Base-by-base conservation (phyloP, 1,140 invertebrate species). In the Palaemon carinicauda region DNA sequence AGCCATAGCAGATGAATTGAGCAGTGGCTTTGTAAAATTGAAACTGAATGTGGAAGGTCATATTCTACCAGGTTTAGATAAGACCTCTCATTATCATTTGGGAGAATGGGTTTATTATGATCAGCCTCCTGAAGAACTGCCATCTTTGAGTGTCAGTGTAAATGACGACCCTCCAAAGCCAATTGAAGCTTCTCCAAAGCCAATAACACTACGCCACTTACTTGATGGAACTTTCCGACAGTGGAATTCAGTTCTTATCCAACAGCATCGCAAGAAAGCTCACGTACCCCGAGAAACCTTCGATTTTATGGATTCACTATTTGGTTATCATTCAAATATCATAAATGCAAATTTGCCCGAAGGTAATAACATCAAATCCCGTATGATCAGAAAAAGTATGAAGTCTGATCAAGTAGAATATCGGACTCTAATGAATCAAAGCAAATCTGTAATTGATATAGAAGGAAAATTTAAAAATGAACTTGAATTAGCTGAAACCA, bases 211-310 rank as follows among this genome's bases (percentile, higher is more conserved):
- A 1, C 29, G 31, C 24, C 54, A 65, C n/a, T 54, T 89, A 65
- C 65, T 89, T 21, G 53, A 73, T 14, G 21, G 84, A 19, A 21
- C 83, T 5, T 89, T 87, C 75, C 80, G 82, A 7, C 88, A 89
- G 53, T 89, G 88, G 88, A 89, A 87, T 73, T 82, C 88, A 41
- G 80, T 89, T 29, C 12, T 89, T 21, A 83, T 89, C 51, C 88
- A 89, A 65, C 73, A 60, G 17, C 88, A 89, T 21, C 73, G 88
- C 14, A 87, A 87, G 51, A 87, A 89, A 29, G 17, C 53, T 15
- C 2, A 41, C 4, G 80, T 89, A 3, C 84, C 88, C 51, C 82
- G 4, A 21, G 80, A 82, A 21, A 69, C 78, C 19, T 89, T 89
- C 69, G 88, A 84, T 41, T 56, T 89, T 15, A 89, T 89, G 88